These are phyloP conservation scores for Phylloscopus whistleri DNA, from an alignment of 2,113 vertebrate genomes.

Conservation along the genomic window DNA sequence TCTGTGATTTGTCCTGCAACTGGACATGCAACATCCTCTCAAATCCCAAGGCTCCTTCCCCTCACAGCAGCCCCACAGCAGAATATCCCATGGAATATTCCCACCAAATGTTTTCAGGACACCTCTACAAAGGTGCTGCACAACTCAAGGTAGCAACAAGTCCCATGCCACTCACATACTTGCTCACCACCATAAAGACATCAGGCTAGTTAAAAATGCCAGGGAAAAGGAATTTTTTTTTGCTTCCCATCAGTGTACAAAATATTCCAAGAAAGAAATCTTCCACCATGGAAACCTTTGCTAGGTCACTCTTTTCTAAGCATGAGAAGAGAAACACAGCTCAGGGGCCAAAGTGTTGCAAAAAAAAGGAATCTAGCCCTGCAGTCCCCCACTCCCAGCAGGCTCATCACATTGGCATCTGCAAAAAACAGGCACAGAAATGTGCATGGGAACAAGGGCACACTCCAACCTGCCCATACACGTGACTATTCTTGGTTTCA, in stretches of 20 bases:
- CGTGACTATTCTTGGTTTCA: background rate
- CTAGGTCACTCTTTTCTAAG: background rate
- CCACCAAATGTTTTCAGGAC: background rate
- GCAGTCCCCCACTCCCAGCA: background rate
- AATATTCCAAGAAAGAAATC: background rate
- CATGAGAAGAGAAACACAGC: background rate
- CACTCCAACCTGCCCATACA: background rate
- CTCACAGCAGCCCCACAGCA: background rate
- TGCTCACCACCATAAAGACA: background rate
- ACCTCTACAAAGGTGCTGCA: background rate
- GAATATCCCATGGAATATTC: background rate
- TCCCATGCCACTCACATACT: background rate
- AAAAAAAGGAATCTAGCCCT: background rate
- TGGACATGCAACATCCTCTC: rapidly evolving
- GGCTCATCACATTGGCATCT: background rate
- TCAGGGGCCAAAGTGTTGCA: background rate
- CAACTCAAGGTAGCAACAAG: background rate
- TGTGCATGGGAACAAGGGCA: background rate
- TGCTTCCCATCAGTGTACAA: background rate
- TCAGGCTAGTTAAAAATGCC: background rate
- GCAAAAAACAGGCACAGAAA: background rate
- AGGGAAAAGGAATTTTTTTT: background rate
- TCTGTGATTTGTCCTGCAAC: background rate
- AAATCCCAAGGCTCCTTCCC: background rate
- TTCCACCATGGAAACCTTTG: background rate